Percentiles rank a stretch among this genome's conserved stretches.
Evolutionary conservation across 2,888 invertebrate genomes (phyloP).

Genomic region (Ochropleura leucogaster): DNA sequence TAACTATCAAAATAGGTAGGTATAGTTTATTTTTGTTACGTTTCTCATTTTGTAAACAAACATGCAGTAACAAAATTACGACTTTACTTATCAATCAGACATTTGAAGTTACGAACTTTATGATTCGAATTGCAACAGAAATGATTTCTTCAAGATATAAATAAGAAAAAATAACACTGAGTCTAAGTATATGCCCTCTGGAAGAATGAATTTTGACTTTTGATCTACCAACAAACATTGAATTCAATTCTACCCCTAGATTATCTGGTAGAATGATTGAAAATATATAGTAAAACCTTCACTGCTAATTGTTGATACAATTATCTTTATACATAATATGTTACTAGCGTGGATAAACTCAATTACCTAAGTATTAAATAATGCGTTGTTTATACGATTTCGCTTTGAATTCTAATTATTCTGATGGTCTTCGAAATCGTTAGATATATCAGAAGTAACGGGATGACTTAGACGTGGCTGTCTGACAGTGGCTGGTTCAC

Average conservation of each 20-base stretch:
- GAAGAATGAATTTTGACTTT: neutral
- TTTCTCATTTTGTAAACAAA: conserved; percentile 2
- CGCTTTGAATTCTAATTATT: conserved; percentile 34
- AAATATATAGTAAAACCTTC: conserved; percentile 14
- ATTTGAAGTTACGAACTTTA: neutral
- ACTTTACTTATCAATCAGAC: neutral
- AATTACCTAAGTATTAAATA: conserved; percentile 47
- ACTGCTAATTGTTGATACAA: conserved; percentile 25
- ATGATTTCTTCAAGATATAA: neutral
- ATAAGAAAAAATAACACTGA: neutral
- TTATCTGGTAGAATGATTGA: neutral
- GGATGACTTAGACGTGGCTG: too few relatives aligned
- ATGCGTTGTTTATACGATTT: conserved; percentile 38
- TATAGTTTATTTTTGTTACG: neutral
- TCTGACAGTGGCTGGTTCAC: too few relatives aligned
- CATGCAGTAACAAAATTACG: neutral
- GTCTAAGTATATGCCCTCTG: neutral
- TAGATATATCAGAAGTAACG: neutral
- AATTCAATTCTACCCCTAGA: neutral
- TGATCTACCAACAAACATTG: neutral
- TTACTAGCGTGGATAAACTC: conserved; percentile 24
- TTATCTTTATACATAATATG: conserved; percentile 18
- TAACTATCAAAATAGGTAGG: neutral
- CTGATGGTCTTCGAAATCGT: conserved; percentile 40
- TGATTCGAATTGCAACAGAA: neutral